Evolutionary conservation across 2,113 vertebrate species (phyloP), one percentile per base, ranked within the genome.

Genomic region (Mus musculus): DNA sequence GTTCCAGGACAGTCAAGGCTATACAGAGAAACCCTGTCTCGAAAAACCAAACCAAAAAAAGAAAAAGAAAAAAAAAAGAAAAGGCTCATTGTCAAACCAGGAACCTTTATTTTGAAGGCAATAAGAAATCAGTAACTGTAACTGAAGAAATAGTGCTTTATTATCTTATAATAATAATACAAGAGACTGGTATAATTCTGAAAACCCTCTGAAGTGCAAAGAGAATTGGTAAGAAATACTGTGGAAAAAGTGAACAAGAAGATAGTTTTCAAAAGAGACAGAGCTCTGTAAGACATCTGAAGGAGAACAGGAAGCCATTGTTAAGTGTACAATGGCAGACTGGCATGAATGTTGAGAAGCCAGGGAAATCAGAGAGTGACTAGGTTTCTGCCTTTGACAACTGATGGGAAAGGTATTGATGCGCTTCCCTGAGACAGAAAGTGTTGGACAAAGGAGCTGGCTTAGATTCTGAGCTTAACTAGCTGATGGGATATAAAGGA

Each of bases 201-300:
- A 39, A 88, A 93, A 77, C 89, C 46, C 59, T 93, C 73, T 67
- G 42, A 92, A 93, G 86, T 69, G 30, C 5, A 81, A 75, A 88
- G 36, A 78, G 63, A 19, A 65, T 26, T 39, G 33, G 11, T 90
- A 72, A 93, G 88, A 80, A 93, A 59, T 54, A 88, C 39, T 3
- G 33, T 63, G 76, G 76, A 92, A 86, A 30, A 93, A 82, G 89
- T 61, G 89, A 92, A 82, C 30, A 69, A 49, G 65, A 92, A 81
- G 72, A 42, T 81, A 8, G 1, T 61, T 95, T 92, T 94, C 0
- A 59, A 78, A 49, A 77, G 56, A 93, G 36, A 69, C 14, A 82
- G n/a, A 52, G 14, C 63, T 88, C 84, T 84, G 71, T 24, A 76
- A 11, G 5, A 61, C 78, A 42, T 72, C 65, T 52, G 28, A 75